phyloP scores from a whole-genome alignment of 2,797 vertebrate species.

The Sebastes diploproa region DNA sequence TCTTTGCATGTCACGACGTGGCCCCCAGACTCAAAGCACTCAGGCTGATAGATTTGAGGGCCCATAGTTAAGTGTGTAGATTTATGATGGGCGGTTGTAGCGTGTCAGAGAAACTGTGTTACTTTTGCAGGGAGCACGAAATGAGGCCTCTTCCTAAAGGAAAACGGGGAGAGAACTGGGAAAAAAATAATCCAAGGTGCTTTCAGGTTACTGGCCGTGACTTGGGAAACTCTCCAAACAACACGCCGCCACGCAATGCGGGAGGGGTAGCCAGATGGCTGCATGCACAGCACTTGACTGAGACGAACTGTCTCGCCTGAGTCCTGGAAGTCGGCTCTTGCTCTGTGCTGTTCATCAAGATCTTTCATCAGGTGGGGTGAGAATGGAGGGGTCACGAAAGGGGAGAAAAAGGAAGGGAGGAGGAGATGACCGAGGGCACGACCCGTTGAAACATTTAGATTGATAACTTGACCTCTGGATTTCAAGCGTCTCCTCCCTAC shows the following conservation, averaged over 20 bases:
- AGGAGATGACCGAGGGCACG: slow-evolving; percentile 3
- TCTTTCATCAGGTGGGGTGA: slow-evolving; percentile 55
- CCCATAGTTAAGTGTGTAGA: slow-evolving; percentile 63
- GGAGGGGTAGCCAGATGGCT: slow-evolving; percentile 46
- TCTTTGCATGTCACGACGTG: slow-evolving; percentile 56
- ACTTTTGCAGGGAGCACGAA: slow-evolving; percentile 59
- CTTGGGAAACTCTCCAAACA: slow-evolving; percentile 42
- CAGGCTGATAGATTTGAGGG: slow-evolving; percentile 60
- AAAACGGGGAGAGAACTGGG: slow-evolving; percentile 9
- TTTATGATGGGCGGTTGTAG: slow-evolving; percentile 66
- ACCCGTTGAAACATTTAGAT: slow-evolving; percentile 59
- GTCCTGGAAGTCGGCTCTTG: slow-evolving; percentile 10
- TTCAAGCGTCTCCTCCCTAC: slow-evolving; percentile 56
- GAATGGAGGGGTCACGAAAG: slow-evolving; percentile 35
- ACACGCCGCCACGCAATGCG: slow-evolving; percentile 20
- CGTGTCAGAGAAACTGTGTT: slow-evolving; percentile 50
- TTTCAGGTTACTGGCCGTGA: slow-evolving; percentile 62
- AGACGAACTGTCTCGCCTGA: slow-evolving; percentile 43
- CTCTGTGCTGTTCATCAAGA: slow-evolving; percentile 39
- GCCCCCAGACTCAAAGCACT: slow-evolving; percentile 53
- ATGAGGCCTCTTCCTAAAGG: slow-evolving; percentile 50
- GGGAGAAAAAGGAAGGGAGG: neutral
- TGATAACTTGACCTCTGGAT: slow-evolving; percentile 62
- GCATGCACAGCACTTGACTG: slow-evolving; percentile 27
- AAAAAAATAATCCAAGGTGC: slow-evolving; percentile 43